Conservation (phyloP, 2,797 vertebrate genomes). For the Sebastes steindachneri region DNA sequence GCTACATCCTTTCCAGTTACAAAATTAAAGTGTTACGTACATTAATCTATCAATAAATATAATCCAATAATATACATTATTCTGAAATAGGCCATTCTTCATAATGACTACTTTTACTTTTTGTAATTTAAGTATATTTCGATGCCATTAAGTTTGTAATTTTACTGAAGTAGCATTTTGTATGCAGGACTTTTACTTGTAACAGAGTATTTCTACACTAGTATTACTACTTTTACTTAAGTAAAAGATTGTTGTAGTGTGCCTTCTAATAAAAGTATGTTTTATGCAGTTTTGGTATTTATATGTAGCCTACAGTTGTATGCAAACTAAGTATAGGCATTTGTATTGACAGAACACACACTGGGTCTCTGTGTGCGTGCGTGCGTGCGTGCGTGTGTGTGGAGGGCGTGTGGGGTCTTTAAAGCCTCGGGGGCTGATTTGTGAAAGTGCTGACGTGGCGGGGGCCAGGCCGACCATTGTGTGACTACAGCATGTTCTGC, state of each 20-base stretch:
- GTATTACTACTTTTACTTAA: not conserved
- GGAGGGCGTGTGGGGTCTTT: not conserved
- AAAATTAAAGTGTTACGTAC: not conserved
- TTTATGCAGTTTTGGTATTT: not conserved
- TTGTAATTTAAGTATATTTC: not conserved
- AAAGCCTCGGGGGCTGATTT: conserved; percentile 32
- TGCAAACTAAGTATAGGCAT: not conserved
- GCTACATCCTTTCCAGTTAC: not conserved
- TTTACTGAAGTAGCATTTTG: not conserved
- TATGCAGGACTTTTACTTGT: not conserved
- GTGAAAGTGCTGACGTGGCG: conserved; percentile 66
- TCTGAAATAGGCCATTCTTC: not conserved
- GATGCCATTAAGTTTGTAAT: not conserved
- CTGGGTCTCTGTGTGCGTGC: not conserved
- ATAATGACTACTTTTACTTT: not conserved
- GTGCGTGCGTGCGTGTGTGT: not conserved
- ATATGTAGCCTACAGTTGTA: not conserved
- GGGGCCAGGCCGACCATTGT: conserved; percentile 13
- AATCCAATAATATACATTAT: not conserved
- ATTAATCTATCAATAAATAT: not conserved
- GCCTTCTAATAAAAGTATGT: not conserved
- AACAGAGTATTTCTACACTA: not conserved
- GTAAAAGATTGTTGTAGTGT: not conserved
- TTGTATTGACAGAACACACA: not conserved
- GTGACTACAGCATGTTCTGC: conserved; percentile 20